Conservation (phyloP, 2,113 vertebrate genomes). For the Chaenogobius annularis region DNA sequence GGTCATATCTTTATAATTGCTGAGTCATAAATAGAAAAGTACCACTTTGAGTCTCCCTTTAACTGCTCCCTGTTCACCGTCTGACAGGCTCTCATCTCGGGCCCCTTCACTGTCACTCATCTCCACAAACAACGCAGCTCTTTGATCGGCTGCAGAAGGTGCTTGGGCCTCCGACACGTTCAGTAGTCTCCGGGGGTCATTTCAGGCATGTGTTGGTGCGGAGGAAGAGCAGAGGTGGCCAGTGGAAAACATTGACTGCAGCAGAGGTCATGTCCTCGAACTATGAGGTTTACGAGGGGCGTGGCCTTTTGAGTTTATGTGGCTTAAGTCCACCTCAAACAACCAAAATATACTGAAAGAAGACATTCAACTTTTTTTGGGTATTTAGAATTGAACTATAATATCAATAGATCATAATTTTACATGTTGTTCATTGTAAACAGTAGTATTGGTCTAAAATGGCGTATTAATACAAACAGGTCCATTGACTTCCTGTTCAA, state of each 20-base stretch:
- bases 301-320: constrained; percentile 49
- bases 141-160: constrained; percentile 49
- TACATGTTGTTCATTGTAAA: no score
- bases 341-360: no score
- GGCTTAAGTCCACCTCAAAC: background rate
- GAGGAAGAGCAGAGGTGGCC: constrained; percentile 41
- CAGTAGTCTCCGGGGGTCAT: constrained; percentile 51
- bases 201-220: constrained; percentile 32
- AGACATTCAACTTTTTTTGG: no score
- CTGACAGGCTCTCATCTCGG: constrained; percentile 27
- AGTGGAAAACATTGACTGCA: background rate
- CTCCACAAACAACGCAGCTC: constrained; percentile 25
- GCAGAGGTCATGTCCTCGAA: constrained; percentile 54
- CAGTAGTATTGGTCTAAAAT: no score
- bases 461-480: no score
- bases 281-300: constrained; percentile 50
- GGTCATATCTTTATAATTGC: background rate
- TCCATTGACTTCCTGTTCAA: no score
- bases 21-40: constrained; percentile 7
- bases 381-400: no score
- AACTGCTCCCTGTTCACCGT: background rate
- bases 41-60: constrained; percentile 8
- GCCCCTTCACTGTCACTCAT: constrained; percentile 26
- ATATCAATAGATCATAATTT: no score
- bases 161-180: constrained; percentile 43